phyloP scores from a whole-genome alignment of 2,797 vertebrate genomes.

The Oreochromis mossambicus region DNA sequence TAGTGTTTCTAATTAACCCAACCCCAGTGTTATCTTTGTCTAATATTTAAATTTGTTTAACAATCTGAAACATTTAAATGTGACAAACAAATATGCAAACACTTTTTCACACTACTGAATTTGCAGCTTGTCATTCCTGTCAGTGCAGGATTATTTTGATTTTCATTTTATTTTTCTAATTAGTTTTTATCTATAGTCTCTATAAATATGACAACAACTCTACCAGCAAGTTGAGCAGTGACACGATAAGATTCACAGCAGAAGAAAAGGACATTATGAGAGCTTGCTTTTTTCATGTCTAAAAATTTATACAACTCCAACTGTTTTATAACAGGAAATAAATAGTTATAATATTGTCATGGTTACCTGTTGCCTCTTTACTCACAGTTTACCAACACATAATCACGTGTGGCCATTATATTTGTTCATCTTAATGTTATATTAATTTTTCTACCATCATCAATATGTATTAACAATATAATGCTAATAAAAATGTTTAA shows the following conservation, averaged over 20 bases:
- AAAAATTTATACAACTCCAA: neutral
- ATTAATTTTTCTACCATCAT: neutral
- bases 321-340: neutral
- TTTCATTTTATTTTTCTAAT: neutral
- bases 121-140: neutral
- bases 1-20: neutral
- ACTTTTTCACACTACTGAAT: neutral
- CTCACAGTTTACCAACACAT: neutral
- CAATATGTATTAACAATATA: neutral
- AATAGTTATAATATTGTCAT: neutral
- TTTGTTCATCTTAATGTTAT: neutral
- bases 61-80: neutral
- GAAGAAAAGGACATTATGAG: neutral
- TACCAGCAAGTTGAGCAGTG: neutral
- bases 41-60: neutral
- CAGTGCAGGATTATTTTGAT: neutral
- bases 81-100: neutral
- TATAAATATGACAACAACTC: neutral
- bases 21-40: neutral
- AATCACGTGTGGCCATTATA: neutral
- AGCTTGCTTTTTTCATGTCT: neutral
- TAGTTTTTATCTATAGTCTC: neutral
- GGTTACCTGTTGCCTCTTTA: neutral
- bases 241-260: neutral
- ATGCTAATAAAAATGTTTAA: neutral